Evolutionary conservation across 1,140 invertebrate genomes (phyloP).

Genomic region (Elysia chlorotica): DNA sequence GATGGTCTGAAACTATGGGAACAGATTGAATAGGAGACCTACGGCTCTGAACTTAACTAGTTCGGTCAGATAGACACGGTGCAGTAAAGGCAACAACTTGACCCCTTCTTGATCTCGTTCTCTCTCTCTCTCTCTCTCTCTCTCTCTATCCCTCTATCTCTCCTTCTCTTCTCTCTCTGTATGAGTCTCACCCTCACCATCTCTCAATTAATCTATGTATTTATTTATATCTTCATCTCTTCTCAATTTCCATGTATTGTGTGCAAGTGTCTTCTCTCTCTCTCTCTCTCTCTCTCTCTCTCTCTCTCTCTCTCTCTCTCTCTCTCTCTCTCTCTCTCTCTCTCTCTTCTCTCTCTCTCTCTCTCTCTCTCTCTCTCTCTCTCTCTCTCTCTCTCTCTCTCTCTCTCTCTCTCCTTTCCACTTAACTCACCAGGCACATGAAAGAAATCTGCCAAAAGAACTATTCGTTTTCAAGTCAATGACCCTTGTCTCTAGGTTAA

Average conservation of each 20-base stretch:
- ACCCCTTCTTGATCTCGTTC: background rate
- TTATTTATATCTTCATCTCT: too few species aligned
- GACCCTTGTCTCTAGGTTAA: too few species aligned
- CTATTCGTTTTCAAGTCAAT: background rate
- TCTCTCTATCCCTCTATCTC: background rate
- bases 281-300: background rate
- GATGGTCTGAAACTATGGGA: too few species aligned
- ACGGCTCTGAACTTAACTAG: too few species aligned
- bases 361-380: background rate
- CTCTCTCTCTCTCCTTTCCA: background rate
- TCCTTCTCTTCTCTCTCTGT: background rate
- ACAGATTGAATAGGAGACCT: too few species aligned
- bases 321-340: background rate
- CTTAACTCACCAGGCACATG: too few species aligned
- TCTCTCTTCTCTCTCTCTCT: background rate
- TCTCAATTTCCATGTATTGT: too few species aligned
- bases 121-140: background rate
- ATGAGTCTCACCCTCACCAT: background rate
- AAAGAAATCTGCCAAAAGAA: too few species aligned
- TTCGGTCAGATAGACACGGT: too few species aligned
- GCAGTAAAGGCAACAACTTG: too few species aligned
- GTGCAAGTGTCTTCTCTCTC: too few species aligned
- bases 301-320: background rate
- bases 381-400: background rate
- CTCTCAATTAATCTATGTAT: background rate